phyloP scores from a whole-genome alignment of 2,888 invertebrate species.

The Nemapogon koenigi region DNA sequence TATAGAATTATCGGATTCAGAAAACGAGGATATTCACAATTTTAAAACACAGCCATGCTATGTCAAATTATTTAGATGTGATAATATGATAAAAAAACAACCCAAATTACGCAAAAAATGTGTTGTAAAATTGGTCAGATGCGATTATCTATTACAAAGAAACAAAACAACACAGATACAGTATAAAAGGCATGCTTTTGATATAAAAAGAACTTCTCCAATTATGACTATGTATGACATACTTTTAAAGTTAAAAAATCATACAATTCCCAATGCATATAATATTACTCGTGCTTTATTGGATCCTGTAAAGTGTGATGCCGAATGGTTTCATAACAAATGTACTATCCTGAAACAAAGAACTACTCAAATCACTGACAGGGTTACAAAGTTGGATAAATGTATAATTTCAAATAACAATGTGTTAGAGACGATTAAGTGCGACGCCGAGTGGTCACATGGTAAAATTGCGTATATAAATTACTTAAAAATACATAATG shows the following conservation, averaged over 20 bases:
- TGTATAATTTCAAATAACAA: no score
- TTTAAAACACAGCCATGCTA: constrained; percentile 11
- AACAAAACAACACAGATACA: background rate
- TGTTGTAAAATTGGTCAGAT: constrained; percentile 28
- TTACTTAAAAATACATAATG: no score
- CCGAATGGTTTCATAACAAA: constrained; percentile 18
- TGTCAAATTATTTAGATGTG: constrained; percentile 25
- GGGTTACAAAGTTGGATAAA: no score
- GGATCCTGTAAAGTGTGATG: no score
- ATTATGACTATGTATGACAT: constrained; percentile 31
- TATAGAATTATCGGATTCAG: background rate
- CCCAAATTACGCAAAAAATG: constrained; percentile 24
- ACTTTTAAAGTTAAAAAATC: no score
- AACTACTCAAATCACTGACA: no score
- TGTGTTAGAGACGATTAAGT: no score
- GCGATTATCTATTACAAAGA: constrained; percentile 20
- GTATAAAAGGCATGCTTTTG: background rate
- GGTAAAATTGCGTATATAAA: no score
- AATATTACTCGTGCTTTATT: no score
- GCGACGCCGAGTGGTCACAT: no score
- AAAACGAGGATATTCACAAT: background rate
- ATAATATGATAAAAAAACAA: constrained; percentile 26
- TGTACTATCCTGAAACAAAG: no score
- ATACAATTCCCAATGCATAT: no score
- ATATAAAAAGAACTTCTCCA: constrained; percentile 25